Base-by-base conservation (phyloP, 2,888 invertebrate genomes). In the Rapana venosa region DNA sequence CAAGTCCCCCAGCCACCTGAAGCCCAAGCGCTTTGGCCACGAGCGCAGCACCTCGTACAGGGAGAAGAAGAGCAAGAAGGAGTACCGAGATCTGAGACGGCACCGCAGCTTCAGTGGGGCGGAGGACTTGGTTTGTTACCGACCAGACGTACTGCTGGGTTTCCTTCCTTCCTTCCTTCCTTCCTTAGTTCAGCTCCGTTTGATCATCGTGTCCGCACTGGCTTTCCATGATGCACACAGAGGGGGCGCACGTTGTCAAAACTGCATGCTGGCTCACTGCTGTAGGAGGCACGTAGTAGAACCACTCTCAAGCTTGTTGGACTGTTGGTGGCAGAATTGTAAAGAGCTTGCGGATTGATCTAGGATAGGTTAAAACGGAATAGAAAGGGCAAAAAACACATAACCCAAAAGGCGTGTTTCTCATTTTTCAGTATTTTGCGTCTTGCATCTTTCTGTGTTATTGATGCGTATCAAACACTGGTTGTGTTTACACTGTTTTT, bases 41-140 rank as follows among this genome's bases (percentile, higher is more conserved):
- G 66, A 61, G 87, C 93, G 94, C 70, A 94, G 94, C 90, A 93
- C 95, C n/a, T 95, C 95, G 6, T 94, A 94, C 92, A 93, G 94
- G 92, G 95, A 95, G 92, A 94, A 93, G 93, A 94, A 94, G 92
- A 93, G 92, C 90, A 93, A 93, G 92, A 93, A 97, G 96, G 97
- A 97, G 81, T 93, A 93, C 91, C 92, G 92, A 83, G 91, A 91
- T 36, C 92, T 93, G 91, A 95, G 94, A 86, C 93, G 95, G 66
- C 94, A 95, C 88, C 94, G 95, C 93, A 96, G 95, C 92, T 93
- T 93, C 91, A 95, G 95, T 91, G 93, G 94, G 87, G 93, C 94
- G 32, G 95, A 96, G 90, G 92, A 93, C 92, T 92, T 93, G 94
- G 95, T 92, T 91, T 90, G 92, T 92, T 77, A 56, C 74, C 87